phyloP scores from a whole-genome alignment of 2,888 invertebrate genomes.

The Drosophila parthenogenetica region DNA sequence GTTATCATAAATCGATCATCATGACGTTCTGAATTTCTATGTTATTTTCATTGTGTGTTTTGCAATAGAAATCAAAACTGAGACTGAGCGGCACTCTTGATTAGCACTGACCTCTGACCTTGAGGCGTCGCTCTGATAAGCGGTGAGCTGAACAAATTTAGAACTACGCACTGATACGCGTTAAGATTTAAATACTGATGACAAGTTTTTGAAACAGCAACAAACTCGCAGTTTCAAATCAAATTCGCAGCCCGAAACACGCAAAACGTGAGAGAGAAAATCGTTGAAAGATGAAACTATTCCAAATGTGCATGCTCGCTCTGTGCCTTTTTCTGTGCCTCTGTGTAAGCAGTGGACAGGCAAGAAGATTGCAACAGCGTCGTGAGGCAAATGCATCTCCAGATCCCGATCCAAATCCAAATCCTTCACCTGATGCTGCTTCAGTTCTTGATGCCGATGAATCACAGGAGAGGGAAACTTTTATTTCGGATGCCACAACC shows the following conservation, averaged over 20 bases:
- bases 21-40: constrained; percentile 20
- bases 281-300: not conserved
- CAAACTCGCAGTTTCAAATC: constrained; percentile 35
- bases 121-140: constrained; percentile 37
- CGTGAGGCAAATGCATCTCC: constrained; percentile 44
- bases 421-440: not conserved
- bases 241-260: constrained; percentile 40
- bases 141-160: constrained; percentile 1
- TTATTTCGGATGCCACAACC: constrained; percentile 39
- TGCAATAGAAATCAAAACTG: constrained; percentile 14
- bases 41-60: not conserved
- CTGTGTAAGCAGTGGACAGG: not conserved
- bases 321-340: constrained; percentile 28
- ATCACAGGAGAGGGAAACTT: constrained; percentile 14
- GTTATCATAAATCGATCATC: constrained; percentile 21
- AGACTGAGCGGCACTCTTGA: constrained; percentile 26
- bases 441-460: constrained; percentile 12
- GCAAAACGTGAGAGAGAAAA: constrained; percentile 23
- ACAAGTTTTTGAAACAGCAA: constrained; percentile 7
- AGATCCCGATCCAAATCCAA: not conserved
- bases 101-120: constrained; percentile 49
- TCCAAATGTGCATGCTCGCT: constrained; percentile 17
- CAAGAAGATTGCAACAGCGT: constrained; percentile 19
- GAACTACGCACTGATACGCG: constrained; percentile 30
- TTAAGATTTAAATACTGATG: constrained; percentile 18